Evolutionary conservation across 2,888 invertebrate genomes (phyloP), one percentile per base, ranked within the genome.

Genomic region (Scelioninae gen. 2): DNA sequence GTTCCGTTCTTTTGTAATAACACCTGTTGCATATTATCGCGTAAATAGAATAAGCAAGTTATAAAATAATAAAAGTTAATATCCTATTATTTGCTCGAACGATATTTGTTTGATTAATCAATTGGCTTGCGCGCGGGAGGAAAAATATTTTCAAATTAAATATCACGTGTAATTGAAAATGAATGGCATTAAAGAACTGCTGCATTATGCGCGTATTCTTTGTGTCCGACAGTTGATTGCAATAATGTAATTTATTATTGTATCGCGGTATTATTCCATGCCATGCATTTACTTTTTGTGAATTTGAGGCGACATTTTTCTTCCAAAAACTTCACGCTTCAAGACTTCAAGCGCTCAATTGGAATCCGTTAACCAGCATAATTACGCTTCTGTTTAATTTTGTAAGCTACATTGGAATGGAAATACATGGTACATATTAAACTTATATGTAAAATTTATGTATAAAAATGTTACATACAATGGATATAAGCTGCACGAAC

Each of bases 11-110:
- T 67, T 68, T 68, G 57, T 63, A 68, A 63, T 53, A 69, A 60
- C 73, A 73, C 69, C 69, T 73, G 73, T 73, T 73, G 73, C 68
- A 45, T 64, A 52, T 63, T 68, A 64, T 53, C 46, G 13, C 39
- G 25, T 48, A 64, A 67, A 73, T 43, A 64, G 41, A 57, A 60
- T 45, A 48, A 55, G 33, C 16, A 57, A 57, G 10, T 63, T 57
- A 57, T 57, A 50, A 41, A 63, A 48, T 57, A 55, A 67, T 57
- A 55, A 33, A 67, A 57, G 41, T 50, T 67, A 58, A 67, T 67
- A 22, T 16, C 15, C 28, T 39, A 33, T 53, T 43, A 43, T 55
- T 53, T 45, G 39, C 15, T 18, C 9, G 48, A 1, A 33, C 10
- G 45, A 35, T 43, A 57, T 58, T 58, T 18, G 33, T 18, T 25